Evolutionary conservation across 2,797 vertebrate genomes (phyloP), one percentile per base, ranked within the genome.

Genomic region (Molossus alvarezi): DNA sequence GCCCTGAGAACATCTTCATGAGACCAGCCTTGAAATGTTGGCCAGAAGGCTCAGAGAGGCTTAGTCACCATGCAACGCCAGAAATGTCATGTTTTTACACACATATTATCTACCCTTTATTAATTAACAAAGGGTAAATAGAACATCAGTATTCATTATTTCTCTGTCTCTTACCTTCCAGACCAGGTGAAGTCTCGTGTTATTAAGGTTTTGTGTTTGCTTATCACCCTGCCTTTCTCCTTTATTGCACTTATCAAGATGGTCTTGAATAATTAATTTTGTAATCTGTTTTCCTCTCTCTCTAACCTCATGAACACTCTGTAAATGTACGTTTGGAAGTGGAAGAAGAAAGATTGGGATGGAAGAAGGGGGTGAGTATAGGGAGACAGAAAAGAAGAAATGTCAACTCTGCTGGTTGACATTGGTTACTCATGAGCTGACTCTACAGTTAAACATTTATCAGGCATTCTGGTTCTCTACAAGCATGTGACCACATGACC

Each of bases 11-110:
- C n/a, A 80, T 58, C 18, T 79, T 90, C 48, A 8, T 55, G 69
- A 95, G 48, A 55, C 25, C 20, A 65, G 45, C 20, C 87, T 86
- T 95, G 37, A 72, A 90, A 64, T 65, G 90, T 76, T 72, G 89
- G 41, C 48, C 51, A 69, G 45, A 29, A 83, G 33, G 27, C n/a
- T 77, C 83, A 91, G 75, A 81, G 60, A 37, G 20, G 20, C 37
- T 73, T n/a, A 60, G 67, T 57, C 27, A 17, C 64, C 27, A 12
- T 20, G 48, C 37, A 85, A n/a, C 1, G 57, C 41, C 69, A 80
- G 27, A 25, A 60, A 15, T 55, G 23, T 7, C 12, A 0, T 17
- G 14, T 45, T 71, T 93, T 20, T 1, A 69, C 2, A 62, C 6
- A 51, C 18, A 11, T 23, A 51, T 88, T 11, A 6, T 23, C 25